Base-by-base conservation (phyloP, 2,797 vertebrate genomes). In the Xerus rutilus region DNA sequence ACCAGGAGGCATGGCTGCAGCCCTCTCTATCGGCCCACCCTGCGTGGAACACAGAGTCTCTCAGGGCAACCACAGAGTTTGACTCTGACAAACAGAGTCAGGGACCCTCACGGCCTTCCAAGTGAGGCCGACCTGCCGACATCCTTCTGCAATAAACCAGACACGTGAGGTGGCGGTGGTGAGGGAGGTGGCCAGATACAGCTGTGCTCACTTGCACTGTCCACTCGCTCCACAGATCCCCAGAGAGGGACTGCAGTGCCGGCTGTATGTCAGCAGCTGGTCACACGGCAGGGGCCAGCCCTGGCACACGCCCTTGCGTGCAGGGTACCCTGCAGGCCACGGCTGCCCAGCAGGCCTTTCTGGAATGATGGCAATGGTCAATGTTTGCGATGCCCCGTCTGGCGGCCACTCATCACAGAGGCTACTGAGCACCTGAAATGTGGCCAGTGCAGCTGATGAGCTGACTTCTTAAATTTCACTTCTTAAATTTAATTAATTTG, bases 271-370 rank as follows among this genome's bases (percentile, higher is more conserved):
- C 8, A 32, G 54, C 10, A 21, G 23, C 18, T 7, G 57, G 59
- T 39, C 73, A 39, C 25, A 3, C 2, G 13, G 59, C 43, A 9
- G 25, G 2, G 81, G 32, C 30, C 20, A 2, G 52, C 39, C 32
- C 0, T 12, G 83, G 32, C 25, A 23, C 9, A 49, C 0, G 5
- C 62, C 57, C 32, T 70, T 4, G 1, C 1, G 0, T 0, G 20
- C 49, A 30, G 43, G 10, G 10, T 4, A 13, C 7, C 2, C 25
- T 28, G 39, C 39, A 72, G 72, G 10, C 32, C 76, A 39, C 43
- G 7, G 54, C 10, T 3, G 49, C 18, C 35, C 82, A 32, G 1
- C 15, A 39, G 54, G 23, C 15, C 47, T 30, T 39, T 14, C 79
- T n/a, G 57, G 47, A 35, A 15, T 8, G 45, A 49, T 7, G 32